These are phyloP conservation scores for Hormaphis cornu DNA, from an alignment of 1,140 invertebrate genomes.

Conservation along the genomic window DNA sequence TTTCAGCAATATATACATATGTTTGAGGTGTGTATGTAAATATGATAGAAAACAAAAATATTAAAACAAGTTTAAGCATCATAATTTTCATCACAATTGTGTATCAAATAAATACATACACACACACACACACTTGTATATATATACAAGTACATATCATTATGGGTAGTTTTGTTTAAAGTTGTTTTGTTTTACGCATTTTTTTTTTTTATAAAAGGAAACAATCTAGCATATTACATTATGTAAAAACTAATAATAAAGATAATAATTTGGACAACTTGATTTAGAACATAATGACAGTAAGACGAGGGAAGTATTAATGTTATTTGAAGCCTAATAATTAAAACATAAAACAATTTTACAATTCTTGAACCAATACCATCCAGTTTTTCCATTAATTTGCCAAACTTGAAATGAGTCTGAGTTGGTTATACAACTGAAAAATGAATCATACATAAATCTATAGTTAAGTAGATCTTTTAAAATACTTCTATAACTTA, in stretches of 20 bases:
- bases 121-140: neutral
- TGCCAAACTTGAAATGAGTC: slow-evolving; percentile 1
- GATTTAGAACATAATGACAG: slow-evolving; percentile 12
- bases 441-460: slow-evolving; percentile 9
- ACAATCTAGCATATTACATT: slow-evolving; percentile 20
- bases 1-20: no score
- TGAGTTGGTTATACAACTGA: neutral
- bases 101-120: neutral
- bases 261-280: slow-evolving; percentile 28
- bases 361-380: neutral
- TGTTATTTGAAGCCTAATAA: slow-evolving; percentile 17
- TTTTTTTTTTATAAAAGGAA: slow-evolving; percentile 30
- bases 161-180: slow-evolving; percentile 17
- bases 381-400: slow-evolving; percentile 2
- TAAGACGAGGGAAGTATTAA: slow-evolving; percentile 17
- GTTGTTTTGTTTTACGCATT: slow-evolving; percentile 29
- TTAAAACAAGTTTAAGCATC: no score
- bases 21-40: no score
- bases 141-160: neutral
- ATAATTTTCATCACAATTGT: no score
- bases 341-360: slow-evolving; percentile 12
- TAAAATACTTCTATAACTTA: no score
- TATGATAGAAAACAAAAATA: no score
- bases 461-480: no score
- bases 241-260: slow-evolving; percentile 27